Base-by-base conservation (phyloP, 2,113 vertebrate species). In the Brevimyrus niger region DNA sequence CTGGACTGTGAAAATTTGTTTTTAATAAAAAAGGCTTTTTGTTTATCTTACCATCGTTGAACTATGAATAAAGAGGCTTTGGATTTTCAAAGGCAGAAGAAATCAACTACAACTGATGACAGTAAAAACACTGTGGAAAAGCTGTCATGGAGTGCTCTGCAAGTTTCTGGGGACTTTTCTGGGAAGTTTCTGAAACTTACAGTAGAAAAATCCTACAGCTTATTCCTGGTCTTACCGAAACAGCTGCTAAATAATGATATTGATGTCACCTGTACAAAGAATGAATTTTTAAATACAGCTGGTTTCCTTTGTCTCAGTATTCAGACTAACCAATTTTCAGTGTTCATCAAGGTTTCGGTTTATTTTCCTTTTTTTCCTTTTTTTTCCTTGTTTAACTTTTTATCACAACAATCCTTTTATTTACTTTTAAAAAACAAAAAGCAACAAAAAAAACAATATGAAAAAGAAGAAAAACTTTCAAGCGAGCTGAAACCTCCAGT, bases 21-120 rank as follows among this genome's bases (percentile, higher is more conserved):
- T 93, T 87, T 91, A 19, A 83, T 80, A 44, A 48, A 92, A 92
- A 91, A 91, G 86, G 42, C n/a, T 84, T 91, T 90, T 31, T 91
- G 89, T 89, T 47, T 87, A 87, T 83, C 85, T 87, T 73, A 19
- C 0, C 5, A 23, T 88, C 51, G 9, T 4, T 91, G 5, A 42
- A 7, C 84, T 0, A 19, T 88, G 50, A 80, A 27, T 65, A 53
- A n/a, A 48, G 19, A 11, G 4, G n/a, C 38, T 17, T 47, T 13
- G 8, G 44, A 47, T 84, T 61, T 88, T 76, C 10, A 46, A 58
- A 87, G 21, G 53, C 35, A 42, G 13, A 5, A 58, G 35, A 23
- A 47, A 44, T 47, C 80, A 84, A 27, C 1, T 47, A 44, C 6
- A 27, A 10, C 19, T 9, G 55, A 9, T 9, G 23, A n/a, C 55